Base-by-base conservation (phyloP, 2,113 vertebrate species). In the Grallaria varia region DNA sequence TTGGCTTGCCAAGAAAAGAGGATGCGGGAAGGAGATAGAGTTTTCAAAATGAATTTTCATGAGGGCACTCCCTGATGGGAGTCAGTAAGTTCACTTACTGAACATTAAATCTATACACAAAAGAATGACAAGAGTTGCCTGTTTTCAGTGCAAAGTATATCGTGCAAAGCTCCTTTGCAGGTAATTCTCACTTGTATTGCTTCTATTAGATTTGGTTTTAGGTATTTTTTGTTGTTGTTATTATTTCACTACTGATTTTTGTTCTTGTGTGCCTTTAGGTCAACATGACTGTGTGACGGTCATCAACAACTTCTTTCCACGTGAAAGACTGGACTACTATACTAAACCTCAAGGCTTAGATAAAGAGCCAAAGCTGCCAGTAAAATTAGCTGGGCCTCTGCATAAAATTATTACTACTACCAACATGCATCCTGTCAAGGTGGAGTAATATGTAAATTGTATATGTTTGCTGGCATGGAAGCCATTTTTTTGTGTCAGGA, bases 261-360 rank as follows among this genome's bases (percentile, higher is more conserved):
- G 69, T 58, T 25, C 62, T 63, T 71, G 4, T 89, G 78, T 92
- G n/a, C 82, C 8, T 96, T 24, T 95, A 99, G 99, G 99, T 58
- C 99, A 99, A 76, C 99, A 99, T 89, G 99, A 99, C 90, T 99
- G 99, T 62, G 99, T 99, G 91, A 99, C 99, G 0, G 98, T 99
- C 81, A 99, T 99, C 97, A 99, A 99, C 97, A 99, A 99, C 96
- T 99, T 99, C 98, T 99, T 99, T 94, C 99, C 99, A 10, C 98
- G 99, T 27, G 98, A 99, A 90, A 98, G 98, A 60, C 96, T 99
- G 94, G 99, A 99, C 89, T 99, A 99, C 96, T 99, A 99, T 91
- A 99, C 99, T 60, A 99, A 98, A 90, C 94, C 98, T 16, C 99
- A 99, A 97, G 99, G 99, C 62, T 93, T 99, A 89, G 99, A 99